Evolutionary conservation across 1,140 invertebrate species (phyloP).

Genomic region (Pseudobourletiella spinata): DNA sequence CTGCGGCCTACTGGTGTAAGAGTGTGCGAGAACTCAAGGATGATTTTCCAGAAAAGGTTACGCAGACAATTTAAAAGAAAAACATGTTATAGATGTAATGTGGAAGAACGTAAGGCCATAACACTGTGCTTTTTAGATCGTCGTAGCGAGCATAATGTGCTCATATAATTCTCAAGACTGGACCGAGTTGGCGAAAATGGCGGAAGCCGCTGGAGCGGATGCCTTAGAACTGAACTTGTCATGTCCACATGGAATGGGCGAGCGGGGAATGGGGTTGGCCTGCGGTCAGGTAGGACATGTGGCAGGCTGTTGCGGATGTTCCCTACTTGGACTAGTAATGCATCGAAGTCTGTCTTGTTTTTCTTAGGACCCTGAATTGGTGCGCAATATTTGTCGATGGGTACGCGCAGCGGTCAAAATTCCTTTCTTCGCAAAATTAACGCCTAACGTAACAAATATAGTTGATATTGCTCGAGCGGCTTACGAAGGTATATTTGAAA

Average conservation of each 20-base stretch:
- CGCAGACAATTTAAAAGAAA: too few relatives aligned
- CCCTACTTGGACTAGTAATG: too few relatives aligned
- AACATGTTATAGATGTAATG: constrained; percentile 31
- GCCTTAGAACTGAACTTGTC: constrained; percentile 93
- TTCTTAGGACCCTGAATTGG: constrained; percentile 79
- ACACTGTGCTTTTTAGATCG: constrained; percentile 51
- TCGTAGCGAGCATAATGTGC: constrained; percentile 98
- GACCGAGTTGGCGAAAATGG: constrained; percentile 65
- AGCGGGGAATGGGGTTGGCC: constrained; percentile 93
- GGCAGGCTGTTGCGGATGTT: background rate
- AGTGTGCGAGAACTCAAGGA: constrained; percentile 80
- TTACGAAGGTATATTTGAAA: constrained; percentile 60
- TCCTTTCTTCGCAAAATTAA: constrained; percentile 96
- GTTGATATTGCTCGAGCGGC: constrained; percentile 80
- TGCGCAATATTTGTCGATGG: constrained; percentile 84
- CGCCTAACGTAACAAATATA: constrained; percentile 95
- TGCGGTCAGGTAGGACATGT: constrained; percentile 62
- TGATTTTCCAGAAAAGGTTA: constrained; percentile 81
- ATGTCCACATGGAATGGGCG: constrained; percentile 98
- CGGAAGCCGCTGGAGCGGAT: constrained; percentile 80
- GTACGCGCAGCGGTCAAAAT: constrained; percentile 74
- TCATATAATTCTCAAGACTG: constrained; percentile 80
- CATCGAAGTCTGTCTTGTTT: too few relatives aligned
- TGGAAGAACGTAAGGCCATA: background rate
- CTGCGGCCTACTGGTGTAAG: constrained; percentile 81